These are phyloP conservation scores for Micromys minutus DNA, from an alignment of 2,113 vertebrate species.

Conservation along the genomic window DNA sequence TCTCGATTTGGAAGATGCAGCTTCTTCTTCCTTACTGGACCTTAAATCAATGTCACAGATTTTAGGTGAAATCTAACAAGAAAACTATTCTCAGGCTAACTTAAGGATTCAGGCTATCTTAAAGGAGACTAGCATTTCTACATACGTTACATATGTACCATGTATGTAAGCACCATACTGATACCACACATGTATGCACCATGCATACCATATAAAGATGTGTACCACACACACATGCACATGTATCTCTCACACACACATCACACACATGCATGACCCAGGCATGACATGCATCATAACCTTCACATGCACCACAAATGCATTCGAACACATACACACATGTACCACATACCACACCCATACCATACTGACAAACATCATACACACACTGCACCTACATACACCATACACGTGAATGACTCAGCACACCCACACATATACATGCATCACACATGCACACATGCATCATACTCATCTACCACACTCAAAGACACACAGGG, in stretches of 20 bases:
- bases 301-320: neutral
- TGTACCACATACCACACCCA: neutral
- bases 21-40: neutral
- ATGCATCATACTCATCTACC: neutral
- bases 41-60: conserved; percentile 32
- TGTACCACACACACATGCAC: neutral
- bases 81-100: neutral
- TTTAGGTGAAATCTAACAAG: conserved; percentile 13
- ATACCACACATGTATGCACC: neutral
- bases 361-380: neutral
- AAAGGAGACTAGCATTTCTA: conserved; percentile 10
- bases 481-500: neutral
- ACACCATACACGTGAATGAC: neutral
- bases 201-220: neutral
- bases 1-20: fast-evolving
- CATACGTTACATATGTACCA: neutral
- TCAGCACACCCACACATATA: neutral
- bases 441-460: neutral
- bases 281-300: neutral
- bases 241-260: too few relatives aligned
- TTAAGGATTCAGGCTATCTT: neutral
- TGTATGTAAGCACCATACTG: neutral
- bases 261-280: neutral
- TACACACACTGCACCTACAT: neutral
- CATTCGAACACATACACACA: neutral